Evolutionary conservation across 2,888 invertebrate genomes (phyloP).

Genomic region (Lucinisca nassula): DNA sequence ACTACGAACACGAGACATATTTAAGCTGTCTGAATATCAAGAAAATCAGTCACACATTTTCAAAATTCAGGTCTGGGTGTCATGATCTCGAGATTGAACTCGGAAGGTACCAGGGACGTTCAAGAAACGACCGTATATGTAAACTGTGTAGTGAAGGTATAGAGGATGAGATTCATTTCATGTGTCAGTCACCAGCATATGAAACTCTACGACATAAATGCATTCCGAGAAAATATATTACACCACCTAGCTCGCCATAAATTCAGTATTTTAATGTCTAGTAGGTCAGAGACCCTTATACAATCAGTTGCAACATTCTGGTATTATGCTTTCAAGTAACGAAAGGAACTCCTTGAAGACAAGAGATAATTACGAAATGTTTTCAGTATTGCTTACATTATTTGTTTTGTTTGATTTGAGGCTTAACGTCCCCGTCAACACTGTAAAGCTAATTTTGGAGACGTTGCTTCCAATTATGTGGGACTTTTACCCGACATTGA

Average conservation of each 20-base stretch:
- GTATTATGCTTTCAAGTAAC: background rate
- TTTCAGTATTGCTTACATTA: too few species aligned
- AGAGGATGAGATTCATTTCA: background rate
- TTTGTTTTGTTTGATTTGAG: too few species aligned
- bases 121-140: background rate
- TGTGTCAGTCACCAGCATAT: background rate
- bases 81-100: slow-evolving; percentile 25
- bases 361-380: too few species aligned
- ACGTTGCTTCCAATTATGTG: too few species aligned
- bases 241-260: background rate
- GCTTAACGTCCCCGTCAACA: too few species aligned
- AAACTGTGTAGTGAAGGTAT: background rate
- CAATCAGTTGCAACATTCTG: background rate
- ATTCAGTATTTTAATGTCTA: background rate
- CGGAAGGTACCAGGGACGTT: background rate
- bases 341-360: too few species aligned
- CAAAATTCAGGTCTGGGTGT: background rate
- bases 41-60: background rate
- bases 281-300: background rate
- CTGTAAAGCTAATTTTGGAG: too few species aligned
- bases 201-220: background rate
- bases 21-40: background rate
- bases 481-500: too few species aligned
- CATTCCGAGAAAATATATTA: background rate
- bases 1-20: background rate